Conservation (phyloP, 2,797 vertebrate species). For the Alauda arvensis region DNA sequence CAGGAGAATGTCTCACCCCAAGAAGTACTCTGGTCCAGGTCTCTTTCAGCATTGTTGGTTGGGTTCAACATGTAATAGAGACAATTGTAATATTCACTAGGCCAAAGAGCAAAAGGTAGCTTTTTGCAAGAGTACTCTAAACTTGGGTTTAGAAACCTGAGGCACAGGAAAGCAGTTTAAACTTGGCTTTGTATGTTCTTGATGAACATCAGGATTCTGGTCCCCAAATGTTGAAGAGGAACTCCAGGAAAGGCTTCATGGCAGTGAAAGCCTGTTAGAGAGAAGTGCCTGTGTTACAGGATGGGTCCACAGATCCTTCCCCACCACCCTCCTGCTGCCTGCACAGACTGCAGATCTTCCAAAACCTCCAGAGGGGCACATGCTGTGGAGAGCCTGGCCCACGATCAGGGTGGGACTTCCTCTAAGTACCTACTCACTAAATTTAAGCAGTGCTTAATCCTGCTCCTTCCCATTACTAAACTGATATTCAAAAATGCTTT, state of each 20-base stretch:
- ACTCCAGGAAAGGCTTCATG: background rate
- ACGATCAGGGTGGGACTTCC: background rate
- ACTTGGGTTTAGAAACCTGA: background rate
- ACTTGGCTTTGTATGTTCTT: background rate
- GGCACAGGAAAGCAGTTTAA: background rate
- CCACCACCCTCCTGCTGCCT: background rate
- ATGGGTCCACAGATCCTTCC: background rate
- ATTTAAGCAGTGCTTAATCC: background rate
- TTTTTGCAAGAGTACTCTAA: background rate
- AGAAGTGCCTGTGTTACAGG: background rate
- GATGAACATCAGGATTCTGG: background rate
- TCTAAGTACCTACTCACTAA: background rate
- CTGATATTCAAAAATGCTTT: background rate
- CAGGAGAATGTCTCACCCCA: background rate
- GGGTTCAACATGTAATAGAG: background rate
- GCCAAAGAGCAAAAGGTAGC: background rate
- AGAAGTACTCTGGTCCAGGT: background rate
- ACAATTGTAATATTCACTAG: background rate
- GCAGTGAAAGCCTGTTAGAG: background rate
- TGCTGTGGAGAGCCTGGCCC: background rate
- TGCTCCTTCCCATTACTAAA: background rate
- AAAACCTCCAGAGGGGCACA: accelerated
- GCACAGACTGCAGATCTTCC: accelerated
- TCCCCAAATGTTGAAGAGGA: background rate
- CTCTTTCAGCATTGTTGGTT: background rate